Evolutionary conservation across 2,797 vertebrate species (phyloP), one percentile per base, ranked within the genome.

Genomic region (Galaxias olidus): DNA sequence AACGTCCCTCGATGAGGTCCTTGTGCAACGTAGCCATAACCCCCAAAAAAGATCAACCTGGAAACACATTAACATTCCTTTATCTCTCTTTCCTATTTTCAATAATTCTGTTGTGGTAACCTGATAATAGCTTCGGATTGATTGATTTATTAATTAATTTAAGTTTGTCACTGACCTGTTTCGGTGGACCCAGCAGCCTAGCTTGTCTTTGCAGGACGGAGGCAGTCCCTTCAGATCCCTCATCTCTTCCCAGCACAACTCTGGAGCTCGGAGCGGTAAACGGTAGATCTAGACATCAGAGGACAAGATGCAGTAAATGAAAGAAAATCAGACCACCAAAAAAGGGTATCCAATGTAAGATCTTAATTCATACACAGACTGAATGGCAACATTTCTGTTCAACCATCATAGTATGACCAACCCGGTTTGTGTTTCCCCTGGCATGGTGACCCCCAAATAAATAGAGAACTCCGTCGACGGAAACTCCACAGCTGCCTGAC

Each of bases 401-500:
- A n/a, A n/a, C n/a, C n/a, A n/a, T n/a, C n/a, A n/a, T n/a, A n/a
- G n/a, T n/a, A n/a, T n/a, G n/a, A 13, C 84, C 77, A 63, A 98
- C 97, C 93, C 93, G 91, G 76, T 98, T 97, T 0, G 95, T 97
- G 67, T 98, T 98, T 76, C 97, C 97, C 30, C 90, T 89, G 6
- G 94, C 92, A 0, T 98, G 95, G 77, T 99, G 97, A 7, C 97
- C 97, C 47, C 97, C 97, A 4, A 99, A 98, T n/a, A 99, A 88
- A 78, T 98, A 98, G 6, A 99, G 79, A 45, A 96, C 90, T 4
- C 94, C 93, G 54, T 98, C 95, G 8, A 98, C 92, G 73, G 94
- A 97, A 63, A 94, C 92, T 0, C 93, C 96, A 56, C 96, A 98
- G 84, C 97, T 98, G 65, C 97, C 97, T 0, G 96, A 98, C 97